These are phyloP conservation scores for Parelbella ahira DNA, from an alignment of 2,888 invertebrate genomes.

Conservation along the genomic window DNA sequence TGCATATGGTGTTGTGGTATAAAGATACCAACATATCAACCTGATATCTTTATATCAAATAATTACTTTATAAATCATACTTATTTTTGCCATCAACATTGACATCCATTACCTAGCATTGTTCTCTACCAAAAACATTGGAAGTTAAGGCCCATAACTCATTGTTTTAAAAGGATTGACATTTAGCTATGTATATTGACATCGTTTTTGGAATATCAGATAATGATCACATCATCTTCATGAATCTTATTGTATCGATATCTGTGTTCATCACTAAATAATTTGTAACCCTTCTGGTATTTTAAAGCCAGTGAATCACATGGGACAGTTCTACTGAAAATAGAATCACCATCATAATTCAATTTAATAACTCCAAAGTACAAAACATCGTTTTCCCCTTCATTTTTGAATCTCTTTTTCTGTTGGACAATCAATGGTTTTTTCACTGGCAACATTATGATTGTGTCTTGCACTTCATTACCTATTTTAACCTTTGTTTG, in stretches of 20 bases:
- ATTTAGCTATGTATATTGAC: no score
- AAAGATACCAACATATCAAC: no score
- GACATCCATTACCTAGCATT: no score
- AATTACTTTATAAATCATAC: no score
- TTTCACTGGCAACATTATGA: conserved; percentile 58
- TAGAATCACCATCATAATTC: conserved; percentile 48
- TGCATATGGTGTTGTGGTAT: no score
- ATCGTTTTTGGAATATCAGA: no score
- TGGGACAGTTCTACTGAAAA: conserved; percentile 50
- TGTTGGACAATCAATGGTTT: conserved; percentile 60
- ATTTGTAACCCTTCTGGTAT: conserved; percentile 65
- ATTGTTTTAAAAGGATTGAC: no score
- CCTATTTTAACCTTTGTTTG: conserved; percentile 65
- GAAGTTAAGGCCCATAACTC: no score
- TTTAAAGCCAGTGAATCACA: conserved; percentile 61
- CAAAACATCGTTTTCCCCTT: conserved; percentile 42
- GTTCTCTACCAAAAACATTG: no score
- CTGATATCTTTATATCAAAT: no score
- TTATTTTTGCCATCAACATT: no score
- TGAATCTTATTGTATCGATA: conserved; percentile 46
- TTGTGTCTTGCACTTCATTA: conserved; percentile 48
- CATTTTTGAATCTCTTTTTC: conserved; percentile 41
- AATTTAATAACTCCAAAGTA: conserved; percentile 67
- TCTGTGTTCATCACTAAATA: conserved; percentile 34
- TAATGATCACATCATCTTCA: conserved; percentile 49